These are phyloP conservation scores for Probosciger aterrimus DNA, from an alignment of 2,113 vertebrate genomes.

Conservation along the genomic window DNA sequence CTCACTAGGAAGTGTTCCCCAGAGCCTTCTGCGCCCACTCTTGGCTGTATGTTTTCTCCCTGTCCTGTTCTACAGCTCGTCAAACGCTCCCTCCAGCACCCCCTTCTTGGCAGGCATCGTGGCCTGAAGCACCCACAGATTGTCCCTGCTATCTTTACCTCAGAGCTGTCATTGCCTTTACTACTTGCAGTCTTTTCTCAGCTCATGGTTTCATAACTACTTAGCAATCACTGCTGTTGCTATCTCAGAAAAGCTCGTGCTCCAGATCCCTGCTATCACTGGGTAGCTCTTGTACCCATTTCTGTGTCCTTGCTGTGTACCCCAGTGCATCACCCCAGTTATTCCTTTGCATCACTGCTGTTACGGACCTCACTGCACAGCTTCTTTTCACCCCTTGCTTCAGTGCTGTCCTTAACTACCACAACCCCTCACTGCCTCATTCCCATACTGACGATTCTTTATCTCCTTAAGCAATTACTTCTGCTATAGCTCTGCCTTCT, in stretches of 20 bases:
- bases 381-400: neutral
- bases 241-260: accelerated
- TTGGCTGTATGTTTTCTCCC: too few relatives aligned
- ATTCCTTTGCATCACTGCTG: accelerated
- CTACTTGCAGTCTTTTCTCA: neutral
- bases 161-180: neutral
- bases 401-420: neutral
- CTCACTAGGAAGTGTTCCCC: accelerated
- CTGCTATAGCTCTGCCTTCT: neutral
- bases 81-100: accelerated
- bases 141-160: neutral
- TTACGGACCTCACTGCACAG: neutral
- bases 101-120: neutral
- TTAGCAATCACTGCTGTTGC: too few relatives aligned
- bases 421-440: accelerated
- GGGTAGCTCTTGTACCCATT: neutral
- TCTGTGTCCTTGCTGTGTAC: neutral
- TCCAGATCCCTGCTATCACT: too few relatives aligned
- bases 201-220: accelerated
- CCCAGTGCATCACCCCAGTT: neutral
- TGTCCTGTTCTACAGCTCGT: neutral
- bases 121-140: neutral
- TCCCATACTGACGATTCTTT: neutral
- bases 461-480: neutral
- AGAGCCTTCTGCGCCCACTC: neutral